Conservation (phyloP, 2,797 vertebrate species). For the Smutsia temminckii region DNA sequence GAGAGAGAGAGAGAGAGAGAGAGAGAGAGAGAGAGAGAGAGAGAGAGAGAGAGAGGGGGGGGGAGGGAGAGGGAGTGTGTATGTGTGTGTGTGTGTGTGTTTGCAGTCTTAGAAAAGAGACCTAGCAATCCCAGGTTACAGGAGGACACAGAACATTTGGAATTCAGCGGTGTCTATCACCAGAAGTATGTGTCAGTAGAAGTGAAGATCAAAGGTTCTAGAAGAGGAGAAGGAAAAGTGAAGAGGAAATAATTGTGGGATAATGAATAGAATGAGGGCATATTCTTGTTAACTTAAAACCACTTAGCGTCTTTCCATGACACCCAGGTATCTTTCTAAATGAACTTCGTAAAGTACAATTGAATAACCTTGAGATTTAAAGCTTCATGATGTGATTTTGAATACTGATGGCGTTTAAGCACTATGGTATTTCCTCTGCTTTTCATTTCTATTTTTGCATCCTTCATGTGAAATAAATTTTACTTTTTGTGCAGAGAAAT, state of each 20-base stretch:
- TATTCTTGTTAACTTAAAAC: slow-evolving; percentile 76
- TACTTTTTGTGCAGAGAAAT: slow-evolving; percentile 63
- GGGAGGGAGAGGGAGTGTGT: neutral
- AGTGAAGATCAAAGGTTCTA: slow-evolving; percentile 73
- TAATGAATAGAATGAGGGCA: slow-evolving; percentile 72
- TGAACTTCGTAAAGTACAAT: slow-evolving; percentile 70
- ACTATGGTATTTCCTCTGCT: slow-evolving; percentile 4
- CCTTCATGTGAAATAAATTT: slow-evolving; percentile 65
- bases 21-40: neutral
- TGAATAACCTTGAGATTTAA: slow-evolving; percentile 66
- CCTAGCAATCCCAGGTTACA: slow-evolving; percentile 58
- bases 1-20: neutral
- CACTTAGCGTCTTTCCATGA: slow-evolving; percentile 65
- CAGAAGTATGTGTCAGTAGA: slow-evolving; percentile 60
- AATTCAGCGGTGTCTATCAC: slow-evolving; percentile 70
- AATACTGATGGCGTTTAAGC: slow-evolving; percentile 60
- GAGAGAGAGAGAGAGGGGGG: too few relatives aligned
- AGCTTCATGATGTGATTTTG: slow-evolving; percentile 53
- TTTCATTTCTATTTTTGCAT: slow-evolving; percentile 64
- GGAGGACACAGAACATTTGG: slow-evolving; percentile 46
- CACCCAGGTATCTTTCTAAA: slow-evolving; percentile 62
- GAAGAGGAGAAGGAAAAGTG: slow-evolving; percentile 58
- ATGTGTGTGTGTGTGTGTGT: neutral
- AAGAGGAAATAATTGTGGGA: slow-evolving; percentile 68
- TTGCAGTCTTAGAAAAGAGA: slow-evolving; percentile 65